Evolutionary conservation across 2,888 invertebrate genomes (phyloP), one percentile per base, ranked within the genome.

Genomic region (Dolomedes plantarius): DNA sequence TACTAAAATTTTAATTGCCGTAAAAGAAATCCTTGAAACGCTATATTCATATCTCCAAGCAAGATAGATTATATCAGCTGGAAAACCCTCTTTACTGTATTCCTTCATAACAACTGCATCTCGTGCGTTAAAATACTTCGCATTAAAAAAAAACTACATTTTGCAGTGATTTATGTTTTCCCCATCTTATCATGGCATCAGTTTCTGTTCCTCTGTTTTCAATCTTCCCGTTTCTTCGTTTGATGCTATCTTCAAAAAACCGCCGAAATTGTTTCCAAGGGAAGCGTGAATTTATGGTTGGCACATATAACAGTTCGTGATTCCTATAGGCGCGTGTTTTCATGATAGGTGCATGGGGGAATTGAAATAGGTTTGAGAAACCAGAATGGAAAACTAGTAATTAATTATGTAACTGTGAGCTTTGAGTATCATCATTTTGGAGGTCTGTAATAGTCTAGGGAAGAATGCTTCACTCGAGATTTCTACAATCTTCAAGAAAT

Each of bases 191-290:
- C 56, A 23, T 56, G 23, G 56, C 56, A 23, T 56, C 56, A 56
- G 56, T 56, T 56, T 56, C 23, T 56, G 23, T 56, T 56, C 56
- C 11, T 23, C 56, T 56, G 56, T 56, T 56, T 56, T 56, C 56
- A 56, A 56, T 56, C 56, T 56, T 56, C 23, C 23, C 56, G n/a
- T 56, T 56, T 56, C 56, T 56, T 56, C 56, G 19, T 56, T 56
- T 56, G 56, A 56, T 56, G 56, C 56, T 56, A 56, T 56, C 56
- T 56, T 56, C 19, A 56, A 56, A 56, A 56, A 56, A 56, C 56
- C 23, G 23, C 56, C 56, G 56, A 56, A 56, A 56, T 56, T 56
- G 23, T 56, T 56, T 56, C 23, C 56, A 56, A 6, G 56, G 3
- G 13, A 23, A 23, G 56, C 56, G 56, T 56, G 56, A 56, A 56